Conservation (phyloP, 1,140 invertebrate species). For the Helicoverpa armigera region DNA sequence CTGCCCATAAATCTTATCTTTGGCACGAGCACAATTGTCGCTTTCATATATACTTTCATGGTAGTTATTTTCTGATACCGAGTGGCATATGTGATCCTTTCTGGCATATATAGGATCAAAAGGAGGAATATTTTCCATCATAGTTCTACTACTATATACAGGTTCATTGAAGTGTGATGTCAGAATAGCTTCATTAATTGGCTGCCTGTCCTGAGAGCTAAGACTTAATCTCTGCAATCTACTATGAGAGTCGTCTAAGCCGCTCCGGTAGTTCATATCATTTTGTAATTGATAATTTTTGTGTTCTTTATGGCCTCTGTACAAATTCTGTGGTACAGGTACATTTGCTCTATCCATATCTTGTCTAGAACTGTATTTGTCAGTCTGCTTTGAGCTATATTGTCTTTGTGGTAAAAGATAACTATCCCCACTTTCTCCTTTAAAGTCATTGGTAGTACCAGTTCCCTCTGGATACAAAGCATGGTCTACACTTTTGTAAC, state of each 20-base stretch:
- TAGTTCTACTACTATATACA: conserved; percentile 65
- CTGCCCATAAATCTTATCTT: conserved; percentile 81
- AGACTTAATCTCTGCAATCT: conserved; percentile 77
- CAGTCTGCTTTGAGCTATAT: conserved; percentile 71
- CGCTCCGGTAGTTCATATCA: conserved; percentile 69
- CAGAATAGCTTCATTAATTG: conserved; percentile 73
- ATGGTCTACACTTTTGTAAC: conserved; percentile 85
- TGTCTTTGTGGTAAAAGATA: conserved; percentile 70
- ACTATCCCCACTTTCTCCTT: conserved; percentile 66
- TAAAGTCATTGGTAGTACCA: conserved; percentile 64
- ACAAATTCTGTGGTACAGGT: conserved; percentile 66
- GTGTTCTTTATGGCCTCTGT: conserved; percentile 67
- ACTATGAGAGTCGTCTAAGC: conserved; percentile 71
- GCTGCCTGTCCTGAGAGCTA: conserved; percentile 75
- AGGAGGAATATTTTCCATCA: conserved; percentile 66
- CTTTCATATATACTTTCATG: conserved; percentile 73
- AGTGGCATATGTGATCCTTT: conserved; percentile 73
- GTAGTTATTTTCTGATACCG: conserved; percentile 71
- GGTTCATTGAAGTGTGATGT: conserved; percentile 74
- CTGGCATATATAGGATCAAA: conserved; percentile 73
- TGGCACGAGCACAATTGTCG: conserved; percentile 76
- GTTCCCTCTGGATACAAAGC: conserved; percentile 82
- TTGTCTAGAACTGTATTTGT: conserved; percentile 74
- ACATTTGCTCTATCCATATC: conserved; percentile 66
- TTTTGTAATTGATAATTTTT: conserved; percentile 69